Evolutionary conservation across 2,797 vertebrate species (phyloP), one percentile per base, ranked within the genome.

Genomic region (Mus spretus): DNA sequence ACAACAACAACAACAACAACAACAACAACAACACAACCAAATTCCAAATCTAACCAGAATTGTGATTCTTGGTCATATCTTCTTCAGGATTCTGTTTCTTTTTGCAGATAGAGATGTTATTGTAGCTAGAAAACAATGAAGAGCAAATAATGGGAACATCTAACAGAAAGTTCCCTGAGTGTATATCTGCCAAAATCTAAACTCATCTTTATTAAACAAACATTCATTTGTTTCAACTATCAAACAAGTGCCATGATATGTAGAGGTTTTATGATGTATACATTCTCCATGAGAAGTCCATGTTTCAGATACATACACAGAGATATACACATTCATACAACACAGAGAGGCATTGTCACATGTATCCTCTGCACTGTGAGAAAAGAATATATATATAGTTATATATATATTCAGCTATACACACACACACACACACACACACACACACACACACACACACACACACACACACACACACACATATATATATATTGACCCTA

Each of bases 281-380:
- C 11, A 1, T 8, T 26, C 0, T 1, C 24, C 14, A 10, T 20
- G 44, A 37, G 0, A 0, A 13, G 3, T 11, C 65, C 80, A 22
- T 2, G 0, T 1, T 53, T 11, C 17, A 44, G 26, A 53, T 11
- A 50, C n/a, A 81, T 13, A 59, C 20, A 61, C 10, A 37, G 1
- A 12, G 8, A 34, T 24, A 47, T 6, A 80, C 59, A 37, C 22
- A 63, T 9, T 28, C 9, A 53, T 17, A 53, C 6, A 81, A 80
- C 61, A 67, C 44, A 20, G 19, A 78, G 3, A 37, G 47, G 6
- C 55, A 19, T 15, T 47, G 50, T 90, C 40, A 37, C 40, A 50
- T 12, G 37, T 40, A 0, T 0, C 26, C 47, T 81, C 14, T 37
- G 31, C 10, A 44, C 31, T 44, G 9, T 34, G 65, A 53, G 53